phyloP scores from a whole-genome alignment of 2,888 invertebrate genomes.

The Sarcophaga subvicina region DNA sequence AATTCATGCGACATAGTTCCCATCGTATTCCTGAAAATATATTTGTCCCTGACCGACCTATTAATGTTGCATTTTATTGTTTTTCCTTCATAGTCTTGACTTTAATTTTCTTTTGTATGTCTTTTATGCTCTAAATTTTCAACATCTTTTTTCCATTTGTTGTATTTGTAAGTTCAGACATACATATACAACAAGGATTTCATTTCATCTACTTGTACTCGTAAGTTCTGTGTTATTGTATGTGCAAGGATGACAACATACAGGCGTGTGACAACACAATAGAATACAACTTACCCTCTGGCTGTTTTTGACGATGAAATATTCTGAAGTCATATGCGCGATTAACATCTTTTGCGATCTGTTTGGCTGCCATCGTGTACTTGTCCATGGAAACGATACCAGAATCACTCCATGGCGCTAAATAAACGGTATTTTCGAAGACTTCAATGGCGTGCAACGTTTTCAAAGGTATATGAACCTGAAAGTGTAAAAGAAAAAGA shows the following conservation, averaged over 20 bases:
- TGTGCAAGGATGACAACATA: not conserved
- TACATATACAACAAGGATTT: not conserved
- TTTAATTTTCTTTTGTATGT: not conserved
- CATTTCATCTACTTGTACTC: no score
- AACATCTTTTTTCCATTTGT: slow-evolving; percentile 32
- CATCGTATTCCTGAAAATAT: no score
- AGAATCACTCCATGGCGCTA: slow-evolving; percentile 88
- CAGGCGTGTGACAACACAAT: not conserved
- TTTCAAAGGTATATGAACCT: slow-evolving; percentile 78
- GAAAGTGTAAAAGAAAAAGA: slow-evolving; percentile 17
- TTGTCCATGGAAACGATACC: slow-evolving; percentile 86
- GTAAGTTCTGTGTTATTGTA: no score
- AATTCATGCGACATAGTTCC: no score
- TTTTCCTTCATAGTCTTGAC: slow-evolving; percentile 26
- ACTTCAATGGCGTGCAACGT: slow-evolving; percentile 87
- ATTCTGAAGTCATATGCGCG: slow-evolving; percentile 87
- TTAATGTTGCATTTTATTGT: not conserved
- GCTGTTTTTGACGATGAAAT: slow-evolving; percentile 90
- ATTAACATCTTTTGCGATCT: slow-evolving; percentile 83
- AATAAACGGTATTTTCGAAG: slow-evolving; percentile 88
- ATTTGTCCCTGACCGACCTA: slow-evolving; percentile 19
- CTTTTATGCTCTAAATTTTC: not conserved
- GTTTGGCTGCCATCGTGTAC: slow-evolving; percentile 82
- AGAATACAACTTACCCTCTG: slow-evolving; percentile 83
- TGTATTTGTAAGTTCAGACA: slow-evolving; percentile 31